Evolutionary conservation across 1,140 invertebrate genomes (phyloP).

Genomic region (Drosophila athabasca): DNA sequence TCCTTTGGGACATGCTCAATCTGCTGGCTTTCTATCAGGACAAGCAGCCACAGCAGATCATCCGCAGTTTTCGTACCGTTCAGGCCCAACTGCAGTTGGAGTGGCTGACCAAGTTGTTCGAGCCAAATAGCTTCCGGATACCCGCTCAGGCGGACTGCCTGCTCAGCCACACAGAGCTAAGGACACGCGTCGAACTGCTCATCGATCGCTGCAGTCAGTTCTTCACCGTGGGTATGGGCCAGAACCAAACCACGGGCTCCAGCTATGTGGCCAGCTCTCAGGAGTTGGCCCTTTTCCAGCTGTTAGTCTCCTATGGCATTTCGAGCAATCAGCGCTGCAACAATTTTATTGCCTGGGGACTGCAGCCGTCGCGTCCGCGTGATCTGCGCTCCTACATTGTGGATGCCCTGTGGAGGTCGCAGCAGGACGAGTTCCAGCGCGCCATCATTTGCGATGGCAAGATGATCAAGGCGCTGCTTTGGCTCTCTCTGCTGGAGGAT

Average conservation of each 20-base stretch:
- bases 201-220: conserved; percentile 78
- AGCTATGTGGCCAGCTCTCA: conserved; percentile 60
- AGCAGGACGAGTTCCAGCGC: conserved; percentile 64
- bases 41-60: conserved; percentile 61
- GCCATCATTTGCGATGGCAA: conserved; percentile 76
- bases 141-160: conserved; percentile 33
- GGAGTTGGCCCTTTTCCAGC: conserved; percentile 71
- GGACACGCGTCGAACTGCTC: conserved; percentile 72
- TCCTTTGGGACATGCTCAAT: conserved; percentile 81
- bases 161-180: conserved; percentile 56
- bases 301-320: conserved; percentile 72
- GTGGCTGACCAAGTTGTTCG: conserved; percentile 76
- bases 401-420: conserved; percentile 64
- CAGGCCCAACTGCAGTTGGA: conserved; percentile 69
- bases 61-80: conserved; percentile 69
- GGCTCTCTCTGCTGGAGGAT: conserved; percentile 73
- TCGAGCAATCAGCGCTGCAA: conserved; percentile 78
- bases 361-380: conserved; percentile 69
- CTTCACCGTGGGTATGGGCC: conserved; percentile 50
- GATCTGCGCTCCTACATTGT: conserved; percentile 75
- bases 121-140: conserved; percentile 49
- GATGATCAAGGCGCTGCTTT: conserved; percentile 76
- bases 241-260: conserved; percentile 40
- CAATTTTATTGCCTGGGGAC: conserved; percentile 80
- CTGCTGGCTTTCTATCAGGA: conserved; percentile 75